Base-by-base conservation (phyloP, 2,113 vertebrate genomes). In the Dendrocopos noguchii region DNA sequence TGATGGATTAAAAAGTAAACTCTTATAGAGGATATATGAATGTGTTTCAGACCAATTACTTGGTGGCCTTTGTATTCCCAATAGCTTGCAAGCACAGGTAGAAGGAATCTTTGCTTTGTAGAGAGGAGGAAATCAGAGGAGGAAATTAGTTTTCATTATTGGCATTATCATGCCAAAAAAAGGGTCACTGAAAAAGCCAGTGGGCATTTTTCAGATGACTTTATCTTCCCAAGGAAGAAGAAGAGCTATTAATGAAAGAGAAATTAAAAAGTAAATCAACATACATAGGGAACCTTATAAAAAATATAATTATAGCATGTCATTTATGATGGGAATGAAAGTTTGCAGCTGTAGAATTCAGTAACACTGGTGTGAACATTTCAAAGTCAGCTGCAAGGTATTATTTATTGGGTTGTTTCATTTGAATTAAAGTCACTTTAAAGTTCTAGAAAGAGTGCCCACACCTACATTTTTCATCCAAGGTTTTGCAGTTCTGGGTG, bases 361-460 rank as follows among this genome's bases (percentile, higher is more conserved):
- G 85, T 46, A 81, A 47, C 9, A 10, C 36, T 2, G 0, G 61
- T 46, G 46, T 0, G 12, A 95, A 78, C 90, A 84, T 94, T 95
- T 97, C 86, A 95, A 93, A 97, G 92, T 96, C 92, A 97, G 73
- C 84, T 76, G 74, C 71, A 65, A 91, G 81, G 78, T 88, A 77
- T 95, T 97, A 96, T 96, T 96, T 96, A 96, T 96, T 93, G 81
- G 81, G 60, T 89, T 88, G 87, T 95, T 95, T 96, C 87, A 92
- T 96, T 92, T 96, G 93, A 97, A 95, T 96, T 94, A 95, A 94
- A 93, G 84, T 95, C 73, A 63, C 79, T 95, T 96, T 94, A 93
- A 96, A 95, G 76, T 93, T 96, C 79, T 80, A 95, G 92, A 88
- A 94, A 81, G 91, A 91, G 67, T 0, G 0, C 67, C 92, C 79